phyloP scores from a whole-genome alignment of 2,113 vertebrate genomes.

The Syngnathus typhle region DNA sequence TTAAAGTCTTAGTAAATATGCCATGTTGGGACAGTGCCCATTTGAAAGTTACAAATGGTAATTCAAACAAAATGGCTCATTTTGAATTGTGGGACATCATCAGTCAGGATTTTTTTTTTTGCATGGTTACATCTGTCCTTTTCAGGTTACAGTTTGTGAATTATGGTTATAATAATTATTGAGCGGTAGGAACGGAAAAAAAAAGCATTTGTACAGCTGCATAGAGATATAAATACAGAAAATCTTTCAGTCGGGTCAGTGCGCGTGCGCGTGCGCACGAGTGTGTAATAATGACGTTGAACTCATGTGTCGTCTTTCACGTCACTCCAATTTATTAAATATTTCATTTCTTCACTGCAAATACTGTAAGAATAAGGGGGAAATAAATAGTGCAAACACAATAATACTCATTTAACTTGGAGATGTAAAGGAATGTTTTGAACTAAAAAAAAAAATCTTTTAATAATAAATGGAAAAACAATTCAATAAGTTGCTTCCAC shows the following conservation, averaged over 20 bases:
- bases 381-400: conserved; percentile 97
- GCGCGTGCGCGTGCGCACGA: too few species aligned
- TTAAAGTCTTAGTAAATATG: background rate
- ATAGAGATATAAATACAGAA: background rate
- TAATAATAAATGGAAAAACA: conserved; percentile 26
- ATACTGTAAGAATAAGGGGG: conserved; percentile 73
- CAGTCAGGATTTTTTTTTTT: background rate
- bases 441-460: conserved; percentile 61
- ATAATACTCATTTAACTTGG: conserved; percentile 85
- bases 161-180: background rate
- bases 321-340: conserved; percentile 98
- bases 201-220: background rate
- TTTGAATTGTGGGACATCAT: background rate
- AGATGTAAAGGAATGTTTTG: conserved; percentile 81
- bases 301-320: conserved; percentile 60
- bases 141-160: background rate
- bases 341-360: conserved; percentile 87
- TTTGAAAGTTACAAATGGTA: too few species aligned
- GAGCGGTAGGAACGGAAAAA: background rate
- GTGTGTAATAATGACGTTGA: conserved; percentile 12
- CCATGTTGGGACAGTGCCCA: background rate
- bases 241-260: background rate
- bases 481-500: conserved; percentile 21
- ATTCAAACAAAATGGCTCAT: background rate
- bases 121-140: background rate